Evolutionary conservation across 2,888 invertebrate genomes (phyloP).

Genomic region (Cylindroiulus punctatus): DNA sequence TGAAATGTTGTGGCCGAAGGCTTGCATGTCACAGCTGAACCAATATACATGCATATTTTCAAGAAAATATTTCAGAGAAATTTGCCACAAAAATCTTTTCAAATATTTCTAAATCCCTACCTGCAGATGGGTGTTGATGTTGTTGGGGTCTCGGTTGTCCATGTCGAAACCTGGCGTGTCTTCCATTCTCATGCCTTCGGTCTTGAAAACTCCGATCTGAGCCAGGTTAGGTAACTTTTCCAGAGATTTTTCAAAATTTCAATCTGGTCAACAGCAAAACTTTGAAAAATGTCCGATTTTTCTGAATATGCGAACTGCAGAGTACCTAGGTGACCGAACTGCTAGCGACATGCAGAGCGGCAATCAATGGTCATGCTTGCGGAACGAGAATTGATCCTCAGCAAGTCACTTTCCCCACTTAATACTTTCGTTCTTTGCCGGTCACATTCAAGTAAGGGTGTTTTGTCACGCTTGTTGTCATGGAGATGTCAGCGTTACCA

Average conservation of each 20-base stretch:
- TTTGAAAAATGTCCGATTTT: not conserved
- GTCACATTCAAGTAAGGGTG: constrained; percentile 40
- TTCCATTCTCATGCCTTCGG: constrained; percentile 7
- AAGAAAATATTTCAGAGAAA: not conserved
- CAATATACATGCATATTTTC: no score
- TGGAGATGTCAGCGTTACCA: constrained; percentile 31
- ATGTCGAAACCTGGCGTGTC: constrained; percentile 66
- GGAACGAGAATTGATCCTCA: not conserved
- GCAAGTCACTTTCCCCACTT: constrained; percentile 1
- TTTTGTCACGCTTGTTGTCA: constrained; percentile 42
- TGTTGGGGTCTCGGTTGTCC: constrained; percentile 78
- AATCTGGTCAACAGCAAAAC: not conserved
- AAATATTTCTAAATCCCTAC: constrained; percentile 67
- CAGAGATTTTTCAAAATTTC: not conserved
- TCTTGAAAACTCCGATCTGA: constrained; percentile 39
- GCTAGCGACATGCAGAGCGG: not conserved
- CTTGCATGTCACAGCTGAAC: no score
- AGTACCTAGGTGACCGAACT: not conserved
- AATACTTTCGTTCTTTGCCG: constrained; percentile 31
- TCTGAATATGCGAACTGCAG: not conserved
- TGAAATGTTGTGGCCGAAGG: no score
- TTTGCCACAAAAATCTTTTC: not conserved
- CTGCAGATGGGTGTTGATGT: constrained; percentile 77
- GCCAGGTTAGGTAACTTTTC: constrained; percentile 43
- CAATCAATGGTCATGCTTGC: not conserved